These are phyloP conservation scores for Mus spicilegus DNA, from an alignment of 2,113 vertebrate genomes.

Conservation along the genomic window DNA sequence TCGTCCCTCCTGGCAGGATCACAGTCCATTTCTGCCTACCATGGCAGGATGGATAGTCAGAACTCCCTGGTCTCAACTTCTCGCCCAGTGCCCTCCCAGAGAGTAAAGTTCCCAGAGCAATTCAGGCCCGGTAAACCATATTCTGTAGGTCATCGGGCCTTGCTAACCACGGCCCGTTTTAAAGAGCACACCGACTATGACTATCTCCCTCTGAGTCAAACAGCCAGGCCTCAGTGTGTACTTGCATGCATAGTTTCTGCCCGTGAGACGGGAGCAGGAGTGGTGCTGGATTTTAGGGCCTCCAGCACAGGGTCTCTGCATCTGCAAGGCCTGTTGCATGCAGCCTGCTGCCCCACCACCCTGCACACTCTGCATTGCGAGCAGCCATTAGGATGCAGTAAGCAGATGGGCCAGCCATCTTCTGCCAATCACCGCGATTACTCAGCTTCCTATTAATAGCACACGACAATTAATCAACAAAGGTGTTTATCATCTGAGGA, in stretches of 20 bases:
- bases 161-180: constrained; percentile 72
- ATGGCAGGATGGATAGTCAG: background rate
- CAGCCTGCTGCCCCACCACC: background rate
- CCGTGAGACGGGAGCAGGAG: constrained; percentile 6
- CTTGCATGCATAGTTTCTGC: background rate
- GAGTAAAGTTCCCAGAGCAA: constrained; percentile 61
- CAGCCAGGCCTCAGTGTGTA: constrained; percentile 6
- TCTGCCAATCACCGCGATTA: constrained; percentile 48
- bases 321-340: fast-evolving
- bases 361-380: constrained; percentile 38
- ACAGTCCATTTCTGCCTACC: background rate
- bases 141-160: constrained; percentile 26
- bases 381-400: background rate
- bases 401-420: constrained; percentile 47
- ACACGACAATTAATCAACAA: constrained; percentile 61
- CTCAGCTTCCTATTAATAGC: constrained; percentile 54
- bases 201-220: constrained; percentile 67
- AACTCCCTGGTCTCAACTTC: background rate
- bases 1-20: background rate
- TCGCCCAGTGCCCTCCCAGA: constrained; percentile 35
- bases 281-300: constrained; percentile 50
- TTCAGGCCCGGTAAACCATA: constrained; percentile 11
- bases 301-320: background rate
- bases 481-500: constrained; percentile 69
- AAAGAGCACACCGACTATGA: constrained; percentile 67